A percentile compares a stretch with the other conserved stretches of the same genome.
phyloP scores from a whole-genome alignment of 2,888 invertebrate species.

The Nasonia oneida region DNA sequence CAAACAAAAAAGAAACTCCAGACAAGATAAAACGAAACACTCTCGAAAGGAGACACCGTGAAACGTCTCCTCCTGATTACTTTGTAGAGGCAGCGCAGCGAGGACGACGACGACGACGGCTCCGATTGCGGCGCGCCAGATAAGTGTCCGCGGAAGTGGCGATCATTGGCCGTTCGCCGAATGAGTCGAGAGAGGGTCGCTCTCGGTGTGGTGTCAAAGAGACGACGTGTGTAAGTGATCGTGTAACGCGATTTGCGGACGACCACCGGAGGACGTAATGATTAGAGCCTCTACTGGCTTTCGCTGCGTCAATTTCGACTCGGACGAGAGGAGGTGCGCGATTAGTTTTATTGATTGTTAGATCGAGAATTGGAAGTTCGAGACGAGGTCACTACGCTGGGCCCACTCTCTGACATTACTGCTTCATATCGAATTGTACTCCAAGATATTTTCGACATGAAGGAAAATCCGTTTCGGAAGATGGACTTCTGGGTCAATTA shows the following conservation, averaged over 20 bases:
- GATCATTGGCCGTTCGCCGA: slow-evolving; percentile 26
- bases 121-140: slow-evolving; percentile 22
- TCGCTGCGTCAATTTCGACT: neutral
- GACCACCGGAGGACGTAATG: slow-evolving; percentile 9
- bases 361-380: neutral
- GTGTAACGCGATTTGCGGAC: slow-evolving; percentile 26
- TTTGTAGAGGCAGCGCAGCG: slow-evolving; percentile 1
- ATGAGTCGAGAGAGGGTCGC: neutral
- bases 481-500: neutral
- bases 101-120: neutral
- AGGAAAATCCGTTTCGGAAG: neutral
- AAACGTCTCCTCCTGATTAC: neutral
- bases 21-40: neutral
- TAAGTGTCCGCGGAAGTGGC: slow-evolving; percentile 30
- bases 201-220: neutral
- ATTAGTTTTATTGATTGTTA: neutral
- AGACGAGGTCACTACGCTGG: no score
- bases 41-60: neutral
- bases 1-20: neutral
- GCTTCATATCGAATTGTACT: no score
- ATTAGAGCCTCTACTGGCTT: neutral
- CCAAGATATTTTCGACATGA: neutral
- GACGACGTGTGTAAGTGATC: slow-evolving; percentile 28
- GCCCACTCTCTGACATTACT: no score
- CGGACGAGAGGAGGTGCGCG: neutral